Base-by-base conservation (phyloP, 2,888 invertebrate genomes). In the Adineta ricciae region DNA sequence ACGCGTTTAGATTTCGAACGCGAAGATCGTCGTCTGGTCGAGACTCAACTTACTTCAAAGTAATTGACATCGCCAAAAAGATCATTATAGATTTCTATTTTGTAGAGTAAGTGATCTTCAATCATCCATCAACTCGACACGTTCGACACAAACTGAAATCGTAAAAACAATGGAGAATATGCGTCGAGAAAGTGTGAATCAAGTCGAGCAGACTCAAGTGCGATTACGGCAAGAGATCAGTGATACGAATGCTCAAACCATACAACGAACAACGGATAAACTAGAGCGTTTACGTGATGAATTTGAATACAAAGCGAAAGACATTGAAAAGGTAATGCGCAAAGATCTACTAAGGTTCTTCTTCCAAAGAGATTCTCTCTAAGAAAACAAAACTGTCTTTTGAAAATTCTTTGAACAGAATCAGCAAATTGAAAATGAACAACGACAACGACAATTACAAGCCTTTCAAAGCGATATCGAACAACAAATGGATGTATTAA, bases 51-150 rank as follows among this genome's bases (percentile, higher is more conserved):
- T 7, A 19, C 38, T 11, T 78, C 78, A 2, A 78, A 78, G 78
- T 78, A 78, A 14, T 24, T 3, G 3, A 19, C 1, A 5, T 1
- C 38, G 11, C 7, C 36, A 32, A 41, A 14, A 24, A 36, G 3
- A 38, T n/a, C n/a, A n/a, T n/a, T n/a, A n/a, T n/a, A n/a, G n/a
- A n/a, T n/a, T n/a, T n/a, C n/a, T n/a, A n/a, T n/a, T n/a, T n/a
- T n/a, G n/a, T 84, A 88, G 88, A 84, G 16, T 88, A 36, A 84
- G 85, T 36, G 88, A 88, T 24, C 21, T 88, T 46, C 84, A 88
- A 83, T 87, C 88, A 54, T 84, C 86, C 11, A 64, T 90, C 21
- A 87, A 87, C 84, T 89, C 41, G 11, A 78, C 41, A 4, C 78
- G 78, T 78, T 24, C 78, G 9, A 78, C 78, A 11, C 78, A 78